Evolutionary conservation across 2,113 vertebrate species (phyloP).

Genomic region (Anoura caudifer): DNA sequence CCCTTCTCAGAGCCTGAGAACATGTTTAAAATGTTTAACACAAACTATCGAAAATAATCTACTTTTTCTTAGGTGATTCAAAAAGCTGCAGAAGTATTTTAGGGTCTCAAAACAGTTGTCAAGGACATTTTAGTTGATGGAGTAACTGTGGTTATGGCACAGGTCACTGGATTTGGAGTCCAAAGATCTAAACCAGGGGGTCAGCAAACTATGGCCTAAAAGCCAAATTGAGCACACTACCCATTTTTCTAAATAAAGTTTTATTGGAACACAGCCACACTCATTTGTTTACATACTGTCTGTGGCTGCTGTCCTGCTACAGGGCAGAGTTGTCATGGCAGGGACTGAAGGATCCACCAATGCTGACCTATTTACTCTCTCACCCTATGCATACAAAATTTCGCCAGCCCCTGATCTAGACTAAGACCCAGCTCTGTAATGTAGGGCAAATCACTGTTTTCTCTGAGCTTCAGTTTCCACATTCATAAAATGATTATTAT

Average conservation of each 20-base stretch:
- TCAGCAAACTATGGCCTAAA: neutral
- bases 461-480: neutral
- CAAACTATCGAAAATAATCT: conserved; percentile 16
- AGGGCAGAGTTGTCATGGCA: neutral
- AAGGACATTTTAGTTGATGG: neutral
- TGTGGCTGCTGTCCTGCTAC: neutral
- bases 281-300: neutral
- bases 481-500: neutral
- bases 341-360: neutral
- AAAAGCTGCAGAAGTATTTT: neutral
- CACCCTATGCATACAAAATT: neutral
- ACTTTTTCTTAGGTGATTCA: conserved; percentile 19
- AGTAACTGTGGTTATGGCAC: neutral
- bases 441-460: neutral
- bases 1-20: neutral
- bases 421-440: neutral
- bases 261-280: neutral
- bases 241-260: conserved; percentile 21
- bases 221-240: neutral
- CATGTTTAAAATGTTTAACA: neutral
- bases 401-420: neutral
- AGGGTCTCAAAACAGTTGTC: neutral
- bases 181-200: neutral
- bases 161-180: neutral
- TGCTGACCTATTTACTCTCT: neutral